Evolutionary conservation across 2,888 invertebrate genomes (phyloP), one percentile per base, ranked within the genome.

Genomic region (Thymelicus lineola): DNA sequence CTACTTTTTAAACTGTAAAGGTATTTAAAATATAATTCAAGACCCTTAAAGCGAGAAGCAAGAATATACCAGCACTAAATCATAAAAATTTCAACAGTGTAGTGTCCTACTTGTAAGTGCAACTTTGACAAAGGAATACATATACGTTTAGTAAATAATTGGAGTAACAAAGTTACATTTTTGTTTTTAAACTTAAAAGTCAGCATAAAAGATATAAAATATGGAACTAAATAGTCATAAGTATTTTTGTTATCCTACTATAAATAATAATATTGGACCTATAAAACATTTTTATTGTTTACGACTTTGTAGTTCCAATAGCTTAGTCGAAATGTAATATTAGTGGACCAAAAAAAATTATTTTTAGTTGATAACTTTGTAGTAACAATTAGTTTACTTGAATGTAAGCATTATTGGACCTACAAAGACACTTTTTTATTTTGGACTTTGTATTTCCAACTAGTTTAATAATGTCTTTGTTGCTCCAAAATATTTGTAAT

Each of bases 311-410:
- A 55, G 55, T 12, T 55, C 55, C 55, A 55, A 10, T 55, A 9
- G 20, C 20, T 12, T 55, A 55, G n/a, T 70, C 28, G 61, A 62
- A 66, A 71, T 36, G 46, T 48, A 57, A 35, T 42, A 66, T 66
- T 71, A 45, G 57, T 71, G 66, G 57, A 58, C 48, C 66, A 58
- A 66, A 45, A 71, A 71, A 71, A 55, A 48, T 62, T 66, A 66
- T 62, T 64, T 68, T 71, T 65, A 36, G 57, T 57, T n/a, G n/a
- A n/a, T 57, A 63, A 66, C 66, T 70, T 73, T 71, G 66, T n/a
- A n/a, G 66, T 69, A 66, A 50, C 69, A 71, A 73, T 68, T 67
- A 57, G 60, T 68, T 20, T 65, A 58, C 50, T 66, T 48, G 57
- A 61, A 66, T 59, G 62, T 62, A 61, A 71, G 0, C 55, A 71